These are phyloP conservation scores for Phymorhynchus buccinoides DNA, from an alignment of 1,140 invertebrate genomes.

Conservation along the genomic window DNA sequence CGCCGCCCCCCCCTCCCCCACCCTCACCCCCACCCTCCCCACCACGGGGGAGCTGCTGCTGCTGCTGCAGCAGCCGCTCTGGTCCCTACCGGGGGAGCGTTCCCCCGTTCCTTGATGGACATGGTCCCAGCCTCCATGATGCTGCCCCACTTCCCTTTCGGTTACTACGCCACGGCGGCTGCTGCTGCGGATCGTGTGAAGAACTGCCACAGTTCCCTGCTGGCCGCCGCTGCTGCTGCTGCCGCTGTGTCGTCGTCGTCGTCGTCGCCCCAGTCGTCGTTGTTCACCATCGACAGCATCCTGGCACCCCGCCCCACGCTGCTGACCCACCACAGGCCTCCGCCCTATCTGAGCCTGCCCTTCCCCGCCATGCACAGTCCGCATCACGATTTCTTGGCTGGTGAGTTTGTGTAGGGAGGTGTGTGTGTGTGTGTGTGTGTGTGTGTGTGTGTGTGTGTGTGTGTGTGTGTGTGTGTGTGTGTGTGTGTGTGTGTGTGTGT, in stretches of 20 bases:
- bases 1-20: not conserved
- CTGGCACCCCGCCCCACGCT: conserved; percentile 57
- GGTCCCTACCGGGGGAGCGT: not conserved
- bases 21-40: conserved; percentile 22
- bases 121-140: conserved; percentile 35
- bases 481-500: not conserved
- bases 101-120: conserved; percentile 35
- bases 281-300: conserved; percentile 64
- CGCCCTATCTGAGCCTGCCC: conserved; percentile 47
- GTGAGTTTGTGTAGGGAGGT: no score
- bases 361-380: conserved; percentile 48
- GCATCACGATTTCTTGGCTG: conserved; percentile 57
- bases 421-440: conserved; percentile 10
- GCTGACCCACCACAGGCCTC: conserved; percentile 47
- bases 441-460: conserved; percentile 14
- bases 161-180: conserved; percentile 54
- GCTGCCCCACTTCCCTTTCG: conserved; percentile 54
- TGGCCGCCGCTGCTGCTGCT: conserved; percentile 43
- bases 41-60: no score
- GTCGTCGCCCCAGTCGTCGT: conserved; percentile 44
- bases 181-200: conserved; percentile 55
- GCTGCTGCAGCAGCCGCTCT: not conserved
- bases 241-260: conserved; percentile 34
- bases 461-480: not conserved
- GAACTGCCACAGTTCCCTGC: conserved; percentile 50